These are phyloP conservation scores for Cinclus mexicanus DNA, from an alignment of 2,113 vertebrate species.

Conservation along the genomic window DNA sequence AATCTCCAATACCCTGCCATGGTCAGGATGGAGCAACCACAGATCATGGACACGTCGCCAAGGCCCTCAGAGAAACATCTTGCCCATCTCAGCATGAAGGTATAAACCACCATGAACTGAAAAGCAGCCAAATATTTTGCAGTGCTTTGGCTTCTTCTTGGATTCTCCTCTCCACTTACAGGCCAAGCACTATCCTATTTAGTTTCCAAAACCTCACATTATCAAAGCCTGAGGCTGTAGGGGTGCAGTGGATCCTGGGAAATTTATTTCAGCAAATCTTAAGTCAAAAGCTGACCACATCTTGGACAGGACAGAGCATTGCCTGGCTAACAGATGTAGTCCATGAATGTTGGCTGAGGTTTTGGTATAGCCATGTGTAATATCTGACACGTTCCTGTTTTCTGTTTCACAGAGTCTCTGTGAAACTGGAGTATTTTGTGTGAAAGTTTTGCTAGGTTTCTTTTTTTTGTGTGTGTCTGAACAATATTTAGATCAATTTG, in stretches of 20 bases:
- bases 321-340: conserved; percentile 6
- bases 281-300: conserved; percentile 7
- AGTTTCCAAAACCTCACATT: neutral
- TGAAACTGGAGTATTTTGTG: neutral
- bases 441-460: neutral
- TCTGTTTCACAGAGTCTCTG: neutral
- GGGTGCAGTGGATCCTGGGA: neutral
- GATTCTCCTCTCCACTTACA: neutral
- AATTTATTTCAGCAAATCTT: neutral
- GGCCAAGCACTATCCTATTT: neutral
- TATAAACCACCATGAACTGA: neutral
- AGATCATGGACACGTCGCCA: neutral
- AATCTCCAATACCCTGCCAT: neutral
- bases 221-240: neutral
- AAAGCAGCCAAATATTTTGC: neutral
- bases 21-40: neutral
- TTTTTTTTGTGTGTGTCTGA: neutral
- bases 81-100: conserved; percentile 17
- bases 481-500: neutral
- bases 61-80: conserved; percentile 7
- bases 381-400: conserved; percentile 14
- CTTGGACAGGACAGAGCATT: neutral
- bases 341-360: neutral
- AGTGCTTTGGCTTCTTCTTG: neutral
- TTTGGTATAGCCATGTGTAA: conserved; percentile 36